A percentile compares a stretch with the other conserved stretches of the same genome.
These are phyloP conservation scores for Cinclus mexicanus DNA, from an alignment of 2,113 vertebrate species.

Conservation along the genomic window DNA sequence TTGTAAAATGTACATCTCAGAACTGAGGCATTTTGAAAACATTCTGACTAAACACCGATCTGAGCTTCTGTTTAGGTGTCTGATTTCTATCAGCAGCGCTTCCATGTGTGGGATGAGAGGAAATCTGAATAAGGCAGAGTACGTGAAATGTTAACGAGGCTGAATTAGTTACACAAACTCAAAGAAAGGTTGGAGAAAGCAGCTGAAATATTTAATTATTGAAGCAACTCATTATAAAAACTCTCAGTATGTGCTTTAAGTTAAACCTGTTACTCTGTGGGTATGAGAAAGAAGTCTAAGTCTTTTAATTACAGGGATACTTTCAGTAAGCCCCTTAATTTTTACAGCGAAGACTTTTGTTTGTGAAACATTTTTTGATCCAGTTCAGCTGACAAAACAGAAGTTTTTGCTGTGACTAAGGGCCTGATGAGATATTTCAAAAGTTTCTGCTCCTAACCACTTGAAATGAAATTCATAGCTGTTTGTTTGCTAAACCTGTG, in stretches of 20 bases:
- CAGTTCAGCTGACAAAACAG: background rate
- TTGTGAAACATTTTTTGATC: background rate
- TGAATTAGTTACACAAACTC: background rate
- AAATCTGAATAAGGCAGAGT: background rate
- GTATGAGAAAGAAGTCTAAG: background rate
- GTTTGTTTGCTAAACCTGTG: background rate
- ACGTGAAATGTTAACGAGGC: background rate
- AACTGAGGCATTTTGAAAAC: background rate
- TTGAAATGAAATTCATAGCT: background rate
- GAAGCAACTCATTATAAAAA: background rate
- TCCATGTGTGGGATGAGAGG: background rate
- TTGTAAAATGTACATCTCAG: background rate
- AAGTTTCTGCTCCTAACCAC: background rate
- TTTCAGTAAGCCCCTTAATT: background rate
- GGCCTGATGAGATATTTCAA: background rate
- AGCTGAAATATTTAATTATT: background rate
- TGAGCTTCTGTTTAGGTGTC: background rate
- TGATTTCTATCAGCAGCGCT: background rate
- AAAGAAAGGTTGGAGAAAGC: background rate
- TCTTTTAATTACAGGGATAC: background rate
- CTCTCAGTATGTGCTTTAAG: background rate
- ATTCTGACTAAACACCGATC: background rate
- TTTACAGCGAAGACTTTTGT: background rate
- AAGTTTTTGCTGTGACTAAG: background rate
- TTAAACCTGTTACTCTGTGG: background rate